Conservation (phyloP, 2,888 invertebrate genomes). For the Drosophila falleni region DNA sequence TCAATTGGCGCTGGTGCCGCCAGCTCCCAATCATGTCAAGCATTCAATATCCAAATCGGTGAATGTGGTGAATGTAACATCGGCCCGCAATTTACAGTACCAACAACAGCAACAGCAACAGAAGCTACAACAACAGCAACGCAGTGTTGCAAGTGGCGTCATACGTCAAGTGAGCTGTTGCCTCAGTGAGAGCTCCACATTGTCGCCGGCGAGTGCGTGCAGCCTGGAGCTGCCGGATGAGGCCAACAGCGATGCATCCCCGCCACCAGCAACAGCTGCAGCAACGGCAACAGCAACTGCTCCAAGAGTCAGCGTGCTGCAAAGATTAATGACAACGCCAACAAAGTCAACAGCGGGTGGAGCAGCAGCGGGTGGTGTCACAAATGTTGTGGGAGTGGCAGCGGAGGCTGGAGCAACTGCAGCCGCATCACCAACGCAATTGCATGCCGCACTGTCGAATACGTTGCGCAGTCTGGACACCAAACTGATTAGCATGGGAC, state of each 20-base stretch:
- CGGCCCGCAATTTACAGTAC: constrained; percentile 80
- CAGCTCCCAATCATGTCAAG: constrained; percentile 84
- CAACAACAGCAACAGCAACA: constrained; percentile 67
- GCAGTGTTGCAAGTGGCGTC: constrained; percentile 17
- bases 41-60: constrained; percentile 85
- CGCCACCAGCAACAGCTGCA: constrained; percentile 26
- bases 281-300: constrained; percentile 3
- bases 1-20: constrained; percentile 84
- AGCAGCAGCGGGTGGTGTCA: no score
- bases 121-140: constrained; percentile 23
- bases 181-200: constrained; percentile 63
- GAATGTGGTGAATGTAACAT: constrained; percentile 83
- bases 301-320: constrained; percentile 38
- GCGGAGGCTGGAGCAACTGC: not conserved
- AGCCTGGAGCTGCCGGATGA: constrained; percentile 65
- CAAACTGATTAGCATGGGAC: constrained; percentile 75
- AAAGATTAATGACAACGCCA: constrained; percentile 42
- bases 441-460: constrained; percentile 76
- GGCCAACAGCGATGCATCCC: constrained; percentile 48
- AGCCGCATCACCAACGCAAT: constrained; percentile 46
- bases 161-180: constrained; percentile 56
- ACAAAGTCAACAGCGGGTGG: constrained; percentile 14
- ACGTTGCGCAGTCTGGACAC: constrained; percentile 81
- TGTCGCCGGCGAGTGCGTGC: constrained; percentile 67
- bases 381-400: not conserved